Conservation (phyloP, 2,113 vertebrate genomes). For the Desmodus rotundus region DNA sequence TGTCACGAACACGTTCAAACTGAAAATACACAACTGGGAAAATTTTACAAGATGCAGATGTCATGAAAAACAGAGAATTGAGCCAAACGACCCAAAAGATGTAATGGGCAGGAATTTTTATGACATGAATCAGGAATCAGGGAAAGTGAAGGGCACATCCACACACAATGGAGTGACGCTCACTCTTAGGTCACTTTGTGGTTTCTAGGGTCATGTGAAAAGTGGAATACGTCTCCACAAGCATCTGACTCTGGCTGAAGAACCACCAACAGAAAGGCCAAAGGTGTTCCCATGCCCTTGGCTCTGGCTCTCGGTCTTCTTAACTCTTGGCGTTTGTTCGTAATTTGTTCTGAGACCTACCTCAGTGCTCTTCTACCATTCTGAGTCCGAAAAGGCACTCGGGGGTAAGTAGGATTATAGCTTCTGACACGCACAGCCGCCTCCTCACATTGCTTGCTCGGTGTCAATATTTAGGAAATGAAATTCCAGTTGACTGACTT, state of each 20-base stretch:
- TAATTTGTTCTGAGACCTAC: not conserved
- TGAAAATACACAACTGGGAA: conserved; percentile 66
- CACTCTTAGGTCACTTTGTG: not conserved
- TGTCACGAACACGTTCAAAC: conserved; percentile 63
- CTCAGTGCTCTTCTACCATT: not conserved
- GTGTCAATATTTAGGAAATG: not conserved
- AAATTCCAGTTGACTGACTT: conserved; percentile 8
- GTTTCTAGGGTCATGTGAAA: not conserved
- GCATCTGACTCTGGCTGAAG: not conserved
- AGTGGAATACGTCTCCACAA: not conserved
- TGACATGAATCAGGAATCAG: conserved; percentile 12
- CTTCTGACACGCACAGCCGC: not conserved
- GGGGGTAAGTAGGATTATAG: not conserved
- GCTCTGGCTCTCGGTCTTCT: not conserved
- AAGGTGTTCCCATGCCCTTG: not conserved
- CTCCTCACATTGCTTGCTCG: not conserved
- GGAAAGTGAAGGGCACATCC: not conserved
- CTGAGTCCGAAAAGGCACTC: not conserved
- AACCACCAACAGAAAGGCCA: not conserved
- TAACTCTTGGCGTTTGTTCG: not conserved
- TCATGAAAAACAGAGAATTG: conserved; percentile 32
- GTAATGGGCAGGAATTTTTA: conserved; percentile 49
- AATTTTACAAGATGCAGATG: conserved; percentile 64
- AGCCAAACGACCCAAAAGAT: conserved; percentile 57
- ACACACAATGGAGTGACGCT: not conserved